Evolutionary conservation across 2,113 vertebrate species (phyloP), one percentile per base, ranked within the genome.

Genomic region (Albula goreensis): DNA sequence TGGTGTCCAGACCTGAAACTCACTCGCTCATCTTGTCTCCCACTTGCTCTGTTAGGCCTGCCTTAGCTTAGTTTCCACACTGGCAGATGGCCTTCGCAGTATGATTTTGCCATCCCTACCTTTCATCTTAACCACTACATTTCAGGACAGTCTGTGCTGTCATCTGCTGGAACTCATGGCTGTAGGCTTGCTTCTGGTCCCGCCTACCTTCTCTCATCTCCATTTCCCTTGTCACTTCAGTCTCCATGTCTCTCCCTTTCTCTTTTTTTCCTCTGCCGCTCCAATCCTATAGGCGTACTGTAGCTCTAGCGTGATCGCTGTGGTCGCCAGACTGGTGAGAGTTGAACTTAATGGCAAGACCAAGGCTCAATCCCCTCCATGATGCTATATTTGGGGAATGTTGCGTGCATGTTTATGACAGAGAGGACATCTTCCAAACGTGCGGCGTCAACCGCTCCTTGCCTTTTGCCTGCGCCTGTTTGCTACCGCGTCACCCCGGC

Each of bases 401-500:
- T 48, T 70, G 85, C 83, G 88, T 85, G 70, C 50, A 84, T 87
- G 87, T 89, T 89, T 89, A 90, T 89, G 88, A 90, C 88, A 85
- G 88, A 48, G 63, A 83, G 74, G 78, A 88, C 88, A 90, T 90
- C 88, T 89, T 88, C 83, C 82, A 85, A 85, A 83, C 53, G 86
- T 51, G 66, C 87, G 86, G 88, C 87, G 83, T 85, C 53, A 63
- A 56, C 78, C 85, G 51, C 81, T 81, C 70, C 4, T 79, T 86
- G 8, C 56, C 85, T 88, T 82, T 85, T 9, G 83, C 77, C 88
- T 74, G 89, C 77, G 87, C 89, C 88, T 93, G 91, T 93, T 90
- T 92, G 93, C 91, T 85, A 86, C 86, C 88, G 49, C 17, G 90
- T 93, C 81, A 86, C 88, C 90, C 50, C 78, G 88, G 91, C 89